Evolutionary conservation across 2,888 invertebrate genomes (phyloP).

Genomic region (Parasteatoda lunata): DNA sequence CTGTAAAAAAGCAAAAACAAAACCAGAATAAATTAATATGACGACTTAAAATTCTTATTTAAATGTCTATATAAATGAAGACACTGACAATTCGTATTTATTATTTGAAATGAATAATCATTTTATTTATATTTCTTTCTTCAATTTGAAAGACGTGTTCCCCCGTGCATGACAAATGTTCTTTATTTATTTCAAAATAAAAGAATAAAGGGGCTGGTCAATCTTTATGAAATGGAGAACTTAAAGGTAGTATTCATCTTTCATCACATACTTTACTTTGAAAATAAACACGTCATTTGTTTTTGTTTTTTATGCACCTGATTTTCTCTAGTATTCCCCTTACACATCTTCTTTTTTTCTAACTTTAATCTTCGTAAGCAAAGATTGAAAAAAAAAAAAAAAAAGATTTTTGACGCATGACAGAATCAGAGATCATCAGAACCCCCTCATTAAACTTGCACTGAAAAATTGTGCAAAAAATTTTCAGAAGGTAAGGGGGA

Average conservation of each 20-base stretch:
- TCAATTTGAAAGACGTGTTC: conserved; percentile 9
- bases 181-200: neutral
- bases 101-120: neutral
- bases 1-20: neutral
- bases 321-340: conserved; percentile 7
- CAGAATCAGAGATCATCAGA: conserved; percentile 49
- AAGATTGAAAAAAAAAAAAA: conserved; percentile 53
- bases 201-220: neutral
- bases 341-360: conserved; percentile 11
- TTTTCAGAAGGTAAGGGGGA: neutral
- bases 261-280: conserved; percentile 16
- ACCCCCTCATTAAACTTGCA: conserved; percentile 48
- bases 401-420: conserved; percentile 50
- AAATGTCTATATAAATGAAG: neutral
- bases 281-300: conserved; percentile 49
- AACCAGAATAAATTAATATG: neutral
- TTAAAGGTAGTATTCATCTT: conserved; percentile 22
- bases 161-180: conserved; percentile 8
- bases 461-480: conserved; percentile 26
- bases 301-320: conserved; percentile 1
- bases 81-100: neutral
- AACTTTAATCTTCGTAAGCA: conserved; percentile 16
- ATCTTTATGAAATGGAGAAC: conserved; percentile 8
- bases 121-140: neutral
- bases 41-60: neutral